Evolutionary conservation across 2,888 invertebrate species (phyloP).

Genomic region (Scrobipalpa atriplicella): DNA sequence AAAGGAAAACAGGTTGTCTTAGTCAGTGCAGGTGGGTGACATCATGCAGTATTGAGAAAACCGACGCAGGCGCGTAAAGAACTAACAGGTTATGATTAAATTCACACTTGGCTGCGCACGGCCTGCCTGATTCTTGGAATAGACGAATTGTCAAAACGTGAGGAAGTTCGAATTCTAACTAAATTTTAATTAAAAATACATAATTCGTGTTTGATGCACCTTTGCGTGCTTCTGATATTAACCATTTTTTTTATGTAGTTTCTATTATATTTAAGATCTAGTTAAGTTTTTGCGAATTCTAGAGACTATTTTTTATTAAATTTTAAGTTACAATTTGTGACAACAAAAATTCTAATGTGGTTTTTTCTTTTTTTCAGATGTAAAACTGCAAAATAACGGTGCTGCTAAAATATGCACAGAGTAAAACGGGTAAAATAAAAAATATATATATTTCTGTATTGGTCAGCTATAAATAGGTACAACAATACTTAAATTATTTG

Average conservation of each 20-base stretch:
- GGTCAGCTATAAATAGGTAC: too few species aligned
- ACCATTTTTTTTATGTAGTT: too few species aligned
- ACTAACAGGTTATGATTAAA: constrained; percentile 43
- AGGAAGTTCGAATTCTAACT: neutral
- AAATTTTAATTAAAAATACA: neutral
- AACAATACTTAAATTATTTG: too few species aligned
- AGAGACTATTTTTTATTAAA: too few species aligned
- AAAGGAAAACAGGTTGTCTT: neutral
- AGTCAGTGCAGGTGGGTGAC: constrained; percentile 45
- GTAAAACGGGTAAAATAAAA: too few species aligned
- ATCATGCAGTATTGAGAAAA: constrained; percentile 47
- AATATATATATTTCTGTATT: too few species aligned
- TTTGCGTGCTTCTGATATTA: too few species aligned
- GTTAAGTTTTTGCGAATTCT: too few species aligned
- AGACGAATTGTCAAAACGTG: constrained; percentile 37
- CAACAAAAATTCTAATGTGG: neutral
- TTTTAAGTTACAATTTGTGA: neutral
- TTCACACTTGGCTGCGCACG: constrained; percentile 50
- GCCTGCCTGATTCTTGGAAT: constrained; percentile 46
- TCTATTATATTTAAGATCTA: too few species aligned
- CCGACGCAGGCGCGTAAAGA: constrained; percentile 4
- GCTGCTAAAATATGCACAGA: too few species aligned
- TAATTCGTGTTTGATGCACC: neutral
- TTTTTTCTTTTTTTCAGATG: neutral
- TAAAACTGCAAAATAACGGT: neutral